These are phyloP conservation scores for Rhabdomys dilectus DNA, from an alignment of 2,113 vertebrate genomes.

Conservation along the genomic window DNA sequence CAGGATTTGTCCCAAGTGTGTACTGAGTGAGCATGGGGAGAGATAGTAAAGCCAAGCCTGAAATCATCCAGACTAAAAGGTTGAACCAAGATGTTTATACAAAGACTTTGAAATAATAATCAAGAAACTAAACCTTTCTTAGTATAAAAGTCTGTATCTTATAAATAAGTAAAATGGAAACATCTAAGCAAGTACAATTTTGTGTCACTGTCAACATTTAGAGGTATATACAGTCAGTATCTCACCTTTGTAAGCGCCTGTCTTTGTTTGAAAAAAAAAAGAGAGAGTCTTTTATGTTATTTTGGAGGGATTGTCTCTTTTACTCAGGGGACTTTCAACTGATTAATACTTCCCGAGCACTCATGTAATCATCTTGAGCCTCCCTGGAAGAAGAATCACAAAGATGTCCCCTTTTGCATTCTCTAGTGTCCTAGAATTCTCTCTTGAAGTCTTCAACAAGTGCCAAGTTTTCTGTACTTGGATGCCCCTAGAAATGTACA, in stretches of 20 bases:
- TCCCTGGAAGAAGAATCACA: not conserved
- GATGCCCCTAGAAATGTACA: not conserved
- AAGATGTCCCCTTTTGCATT: not conserved
- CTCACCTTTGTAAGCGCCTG: not conserved
- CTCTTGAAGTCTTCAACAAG: not conserved
- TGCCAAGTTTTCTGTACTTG: not conserved
- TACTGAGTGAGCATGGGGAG: not conserved
- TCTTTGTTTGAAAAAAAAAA: constrained; percentile 25
- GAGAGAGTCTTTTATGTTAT: not conserved
- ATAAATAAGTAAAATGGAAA: constrained; percentile 34
- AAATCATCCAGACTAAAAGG: not conserved
- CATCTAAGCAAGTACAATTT: not conserved
- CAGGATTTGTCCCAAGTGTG: not conserved
- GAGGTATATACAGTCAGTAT: not conserved
- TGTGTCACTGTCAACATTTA: not conserved
- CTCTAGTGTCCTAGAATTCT: not conserved
- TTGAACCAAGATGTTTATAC: not conserved
- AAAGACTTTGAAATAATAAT: not conserved
- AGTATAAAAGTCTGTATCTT: not conserved
- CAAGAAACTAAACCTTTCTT: not conserved
- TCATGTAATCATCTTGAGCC: not conserved
- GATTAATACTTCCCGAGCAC: not conserved
- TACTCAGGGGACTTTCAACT: not conserved
- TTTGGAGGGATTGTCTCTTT: not conserved
- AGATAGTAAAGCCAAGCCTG: not conserved